A percentile compares a stretch with the other conserved stretches of the same genome.
phyloP scores from a whole-genome alignment of 2,797 vertebrate genomes.

The Astyanax mexicanus region DNA sequence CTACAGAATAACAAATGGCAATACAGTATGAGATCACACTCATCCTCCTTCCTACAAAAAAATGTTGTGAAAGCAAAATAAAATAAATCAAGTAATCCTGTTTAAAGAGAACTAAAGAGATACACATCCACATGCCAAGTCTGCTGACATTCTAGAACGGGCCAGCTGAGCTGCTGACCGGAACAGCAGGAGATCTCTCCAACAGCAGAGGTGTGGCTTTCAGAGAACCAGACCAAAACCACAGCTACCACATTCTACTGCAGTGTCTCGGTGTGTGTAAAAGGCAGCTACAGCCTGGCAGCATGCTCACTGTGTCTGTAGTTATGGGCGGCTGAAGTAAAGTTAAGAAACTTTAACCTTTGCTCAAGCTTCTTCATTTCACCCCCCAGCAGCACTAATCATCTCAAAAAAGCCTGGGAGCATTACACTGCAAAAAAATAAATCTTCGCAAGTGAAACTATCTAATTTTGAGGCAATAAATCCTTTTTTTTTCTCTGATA shows the following conservation, averaged over 20 bases:
- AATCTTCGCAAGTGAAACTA: too few species aligned
- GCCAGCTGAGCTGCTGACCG: neutral
- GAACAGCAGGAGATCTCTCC: neutral
- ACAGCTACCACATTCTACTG: conserved; percentile 6
- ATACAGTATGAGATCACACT: neutral
- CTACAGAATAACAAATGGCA: conserved; percentile 11
- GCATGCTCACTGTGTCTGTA: neutral
- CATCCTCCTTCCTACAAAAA: neutral
- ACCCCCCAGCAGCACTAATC: too few species aligned
- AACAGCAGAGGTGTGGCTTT: conserved; percentile 16
- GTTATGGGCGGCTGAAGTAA: neutral
- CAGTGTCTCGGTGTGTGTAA: neutral
- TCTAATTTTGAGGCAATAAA: too few species aligned
- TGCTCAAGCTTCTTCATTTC: neutral
- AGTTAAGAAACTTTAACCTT: neutral
- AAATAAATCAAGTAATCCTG: conserved; percentile 22
- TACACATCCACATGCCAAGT: neutral
- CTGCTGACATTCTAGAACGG: neutral
- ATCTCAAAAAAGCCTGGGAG: too few species aligned
- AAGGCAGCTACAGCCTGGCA: neutral
- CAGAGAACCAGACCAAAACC: neutral
- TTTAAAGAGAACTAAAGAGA: conserved; percentile 4
- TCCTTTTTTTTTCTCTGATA: too few species aligned
- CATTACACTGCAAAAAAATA: too few species aligned
- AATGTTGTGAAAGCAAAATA: neutral